Evolutionary conservation across 2,888 invertebrate genomes (phyloP), one percentile per base, ranked within the genome.

Genomic region (Cataglyphis cursor): DNA sequence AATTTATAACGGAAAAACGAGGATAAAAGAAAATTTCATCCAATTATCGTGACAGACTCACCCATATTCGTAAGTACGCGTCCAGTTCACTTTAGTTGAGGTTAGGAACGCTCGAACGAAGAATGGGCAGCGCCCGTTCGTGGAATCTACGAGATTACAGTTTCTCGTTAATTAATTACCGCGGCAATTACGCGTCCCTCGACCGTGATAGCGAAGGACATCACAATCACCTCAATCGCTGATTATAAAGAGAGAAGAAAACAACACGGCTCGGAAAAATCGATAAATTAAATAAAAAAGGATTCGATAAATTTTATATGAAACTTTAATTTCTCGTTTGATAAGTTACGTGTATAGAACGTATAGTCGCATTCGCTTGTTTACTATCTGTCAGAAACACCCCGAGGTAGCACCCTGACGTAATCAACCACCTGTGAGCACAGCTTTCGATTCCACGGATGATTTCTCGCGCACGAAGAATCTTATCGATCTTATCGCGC

Each of bases 131-230:
- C 35, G 78, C 78, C 78, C 78, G 76, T 74, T 84, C 35, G 84
- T 31, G 64, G 74, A 85, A 86, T 83, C 72, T 70, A 64, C 84
- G 85, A n/a, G 51, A 87, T 85, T 85, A 84, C 78, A 80, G 51
- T 86, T 81, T 70, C 72, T 82, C 72, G 73, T 87, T 85, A 90
- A 90, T 91, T 88, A 88, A 90, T 91, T 88, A 88, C 68, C 68
- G 65, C 57, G 28, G 59, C 76, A 89, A 92, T 92, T 91, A 84
- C 83, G 76, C 70, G 84, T 85, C 73, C 73, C 66, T 84, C 74
- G 61, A 35, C 62, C 76, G 76, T 82, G 62, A 70, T 83, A 84
- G 78, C 84, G 85, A 89, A 91, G 89, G 87, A 87, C 91, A 92
- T 91, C 76, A 9, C 75, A 5, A 1, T 76, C 31, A 35, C 31